Evolutionary conservation across 2,797 vertebrate genomes (phyloP).

Genomic region (Darevskia nairensis): DNA sequence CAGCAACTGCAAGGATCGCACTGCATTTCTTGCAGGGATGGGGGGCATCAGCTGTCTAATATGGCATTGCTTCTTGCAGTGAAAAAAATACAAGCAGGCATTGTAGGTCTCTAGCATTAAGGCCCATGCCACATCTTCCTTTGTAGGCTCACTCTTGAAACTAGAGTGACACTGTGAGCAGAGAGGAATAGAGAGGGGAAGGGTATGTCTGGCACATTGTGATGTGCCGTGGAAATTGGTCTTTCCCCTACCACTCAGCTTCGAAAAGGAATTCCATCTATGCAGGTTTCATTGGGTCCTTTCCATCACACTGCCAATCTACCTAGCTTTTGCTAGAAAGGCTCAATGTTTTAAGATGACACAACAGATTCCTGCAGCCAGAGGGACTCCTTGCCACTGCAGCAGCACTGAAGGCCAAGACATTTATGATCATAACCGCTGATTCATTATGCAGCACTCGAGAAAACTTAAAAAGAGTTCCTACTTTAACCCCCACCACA

Average conservation of each 20-base stretch:
- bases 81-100: background rate
- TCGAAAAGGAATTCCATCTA: conserved; percentile 1
- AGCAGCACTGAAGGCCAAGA: background rate
- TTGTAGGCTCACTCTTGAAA: conserved; percentile 29
- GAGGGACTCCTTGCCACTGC: background rate
- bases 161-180: conserved; percentile 14
- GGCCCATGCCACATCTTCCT: background rate
- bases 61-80: background rate
- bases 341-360: background rate
- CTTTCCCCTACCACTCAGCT: background rate
- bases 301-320: background rate
- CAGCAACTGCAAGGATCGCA: background rate
- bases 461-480: background rate
- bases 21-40: background rate
- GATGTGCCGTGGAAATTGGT: conserved; percentile 33
- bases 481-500: background rate
- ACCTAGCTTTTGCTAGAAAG: rapidly evolving
- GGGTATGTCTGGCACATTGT: conserved; percentile 14
- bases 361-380: background rate
- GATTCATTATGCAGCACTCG: background rate
- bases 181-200: background rate
- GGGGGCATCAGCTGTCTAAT: background rate
- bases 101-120: conserved; percentile 10
- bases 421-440: conserved; percentile 10
- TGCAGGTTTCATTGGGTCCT: conserved; percentile 48